Conservation (phyloP, 1,140 invertebrate species). For the Bombus cullumanus region DNA sequence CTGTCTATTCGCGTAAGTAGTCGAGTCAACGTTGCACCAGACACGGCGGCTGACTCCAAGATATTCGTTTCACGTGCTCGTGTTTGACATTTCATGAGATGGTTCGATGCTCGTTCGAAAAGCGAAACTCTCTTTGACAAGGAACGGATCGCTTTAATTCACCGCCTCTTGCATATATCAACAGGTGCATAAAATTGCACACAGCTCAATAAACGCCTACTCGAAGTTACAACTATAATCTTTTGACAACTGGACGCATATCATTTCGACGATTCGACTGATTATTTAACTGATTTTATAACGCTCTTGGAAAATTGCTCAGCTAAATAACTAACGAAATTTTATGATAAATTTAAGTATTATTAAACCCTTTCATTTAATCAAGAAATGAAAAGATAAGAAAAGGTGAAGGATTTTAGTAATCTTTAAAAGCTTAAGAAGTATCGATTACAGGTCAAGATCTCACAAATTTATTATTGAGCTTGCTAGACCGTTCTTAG, state of each 20-base stretch:
- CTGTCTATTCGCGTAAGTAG: conserved; percentile 4
- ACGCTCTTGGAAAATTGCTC: background rate
- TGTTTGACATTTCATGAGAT: conserved; percentile 38
- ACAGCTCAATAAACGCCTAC: background rate
- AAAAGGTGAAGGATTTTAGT: no score
- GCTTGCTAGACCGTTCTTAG: background rate
- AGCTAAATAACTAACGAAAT: background rate
- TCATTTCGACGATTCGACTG: background rate
- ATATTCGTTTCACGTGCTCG: background rate
- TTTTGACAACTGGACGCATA: background rate
- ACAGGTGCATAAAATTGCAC: conserved; percentile 40
- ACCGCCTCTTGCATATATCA: conserved; percentile 18
- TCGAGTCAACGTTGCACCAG: background rate
- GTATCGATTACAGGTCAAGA: background rate
- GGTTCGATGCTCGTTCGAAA: background rate
- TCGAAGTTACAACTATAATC: background rate
- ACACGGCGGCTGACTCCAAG: background rate
- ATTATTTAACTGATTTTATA: background rate
- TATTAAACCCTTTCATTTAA: background rate
- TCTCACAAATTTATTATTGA: background rate
- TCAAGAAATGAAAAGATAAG: background rate
- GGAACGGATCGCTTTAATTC: conserved; percentile 20
- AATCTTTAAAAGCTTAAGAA: background rate
- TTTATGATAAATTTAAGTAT: background rate
- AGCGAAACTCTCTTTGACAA: background rate